Percentiles rank a stretch among this genome's conserved stretches.
These are phyloP conservation scores for Calameuta filiformis DNA, from an alignment of 2,888 invertebrate species.

Conservation along the genomic window DNA sequence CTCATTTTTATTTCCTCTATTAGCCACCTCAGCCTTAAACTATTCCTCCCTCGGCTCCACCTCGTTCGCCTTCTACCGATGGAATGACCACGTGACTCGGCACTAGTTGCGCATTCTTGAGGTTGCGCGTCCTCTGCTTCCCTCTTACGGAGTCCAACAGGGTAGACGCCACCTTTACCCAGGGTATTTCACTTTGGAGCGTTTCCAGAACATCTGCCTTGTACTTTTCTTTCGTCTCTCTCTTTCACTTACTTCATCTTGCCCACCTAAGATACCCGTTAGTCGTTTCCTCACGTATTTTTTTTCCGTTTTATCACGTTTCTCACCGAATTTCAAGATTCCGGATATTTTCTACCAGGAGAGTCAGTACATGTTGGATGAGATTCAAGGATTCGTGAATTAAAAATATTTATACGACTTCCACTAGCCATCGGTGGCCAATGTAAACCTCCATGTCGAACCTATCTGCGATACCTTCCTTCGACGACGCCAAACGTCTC, in stretches of 20 bases:
- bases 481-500: not conserved
- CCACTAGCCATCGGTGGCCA: not conserved
- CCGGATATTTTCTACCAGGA: not conserved
- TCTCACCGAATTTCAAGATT: not conserved
- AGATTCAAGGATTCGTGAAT: not conserved
- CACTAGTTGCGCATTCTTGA: constrained; percentile 50
- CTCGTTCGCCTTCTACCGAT: not conserved
- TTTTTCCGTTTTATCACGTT: not conserved
- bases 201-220: not conserved
- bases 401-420: not conserved
- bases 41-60: not conserved
- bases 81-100: constrained; percentile 23
- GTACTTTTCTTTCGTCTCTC: not conserved
- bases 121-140: constrained; percentile 36
- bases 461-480: not conserved
- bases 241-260: not conserved
- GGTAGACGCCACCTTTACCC: not conserved
- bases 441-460: not conserved
- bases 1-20: constrained; percentile 9
- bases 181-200: not conserved
- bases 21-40: not conserved
- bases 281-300: not conserved
- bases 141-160: not conserved
- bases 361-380: not conserved
- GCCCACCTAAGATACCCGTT: not conserved